A percentile compares a stretch with the other conserved stretches of the same genome.
phyloP scores from a whole-genome alignment of 2,113 vertebrate genomes.

The Microcebus tavaratra region DNA sequence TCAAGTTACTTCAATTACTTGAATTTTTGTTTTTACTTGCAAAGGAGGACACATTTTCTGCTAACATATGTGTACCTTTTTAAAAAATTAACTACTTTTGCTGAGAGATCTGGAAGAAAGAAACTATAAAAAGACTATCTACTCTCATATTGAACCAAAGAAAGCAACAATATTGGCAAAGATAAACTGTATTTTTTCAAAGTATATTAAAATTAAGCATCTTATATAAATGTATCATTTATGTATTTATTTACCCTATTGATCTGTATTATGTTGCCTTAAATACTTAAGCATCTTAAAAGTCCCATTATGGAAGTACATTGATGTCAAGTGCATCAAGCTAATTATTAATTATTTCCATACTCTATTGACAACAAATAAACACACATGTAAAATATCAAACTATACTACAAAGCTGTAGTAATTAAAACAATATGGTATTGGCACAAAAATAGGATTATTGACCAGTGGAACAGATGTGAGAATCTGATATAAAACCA shows the following conservation, averaged over 20 bases:
- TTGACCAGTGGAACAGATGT: too few relatives aligned
- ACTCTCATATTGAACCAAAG: conserved; percentile 6
- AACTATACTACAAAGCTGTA: too few relatives aligned
- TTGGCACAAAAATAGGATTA: too few relatives aligned
- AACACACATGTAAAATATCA: conserved; percentile 39
- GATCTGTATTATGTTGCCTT: background rate
- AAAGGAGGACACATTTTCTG: conserved; percentile 38
- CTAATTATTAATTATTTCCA: conserved; percentile 57
- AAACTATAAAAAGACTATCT: conserved; percentile 39
- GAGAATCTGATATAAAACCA: too few relatives aligned
- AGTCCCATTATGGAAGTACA: background rate
- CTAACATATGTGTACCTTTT: background rate
- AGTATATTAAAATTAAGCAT: background rate
- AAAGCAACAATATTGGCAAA: conserved; percentile 10
- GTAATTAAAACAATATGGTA: too few relatives aligned
- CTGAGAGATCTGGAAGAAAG: conserved; percentile 28
- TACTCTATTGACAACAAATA: conserved; percentile 29
- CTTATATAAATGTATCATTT: conserved; percentile 18
- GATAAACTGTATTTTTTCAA: background rate
- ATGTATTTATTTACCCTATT: background rate
- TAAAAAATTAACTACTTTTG: conserved; percentile 22
- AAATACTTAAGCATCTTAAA: conserved; percentile 34
- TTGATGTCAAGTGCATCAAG: background rate
- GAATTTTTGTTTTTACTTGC: background rate
- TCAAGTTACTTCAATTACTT: conserved; percentile 27